A percentile compares a stretch with the other conserved stretches of the same genome.
Conservation (phyloP, 53 echinoderm and acorn worm genomes). For the Paracentrotus lividus region DNA sequence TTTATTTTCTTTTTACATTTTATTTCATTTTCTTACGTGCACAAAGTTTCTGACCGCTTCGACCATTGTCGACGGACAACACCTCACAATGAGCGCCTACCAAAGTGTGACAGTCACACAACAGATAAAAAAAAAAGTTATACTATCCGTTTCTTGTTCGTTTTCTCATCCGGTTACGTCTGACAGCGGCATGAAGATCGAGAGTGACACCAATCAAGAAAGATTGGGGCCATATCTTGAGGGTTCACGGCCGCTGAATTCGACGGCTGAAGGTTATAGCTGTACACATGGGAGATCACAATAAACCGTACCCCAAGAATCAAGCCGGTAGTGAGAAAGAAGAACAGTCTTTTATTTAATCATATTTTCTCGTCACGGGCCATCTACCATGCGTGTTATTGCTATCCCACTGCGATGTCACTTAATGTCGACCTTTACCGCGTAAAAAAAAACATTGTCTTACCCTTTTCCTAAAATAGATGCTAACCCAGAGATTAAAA, state of each 20-base stretch:
- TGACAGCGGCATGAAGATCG: background rate
- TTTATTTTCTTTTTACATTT: background rate
- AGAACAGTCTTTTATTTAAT: slow-evolving; percentile 24
- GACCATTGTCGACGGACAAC: no score
- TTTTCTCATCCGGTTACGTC: no score
- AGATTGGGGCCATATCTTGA: background rate
- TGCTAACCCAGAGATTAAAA: background rate
- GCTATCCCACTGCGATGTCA: slow-evolving; percentile 3
- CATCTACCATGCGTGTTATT: slow-evolving; percentile 15
- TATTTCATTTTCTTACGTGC: no score
- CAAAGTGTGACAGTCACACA: no score
- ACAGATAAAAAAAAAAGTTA: no score
- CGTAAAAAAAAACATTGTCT: slow-evolving; percentile 31
- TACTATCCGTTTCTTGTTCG: no score
- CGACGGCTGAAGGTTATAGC: slow-evolving; percentile 26
- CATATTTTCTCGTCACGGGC: slow-evolving; percentile 27
- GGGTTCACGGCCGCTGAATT: slow-evolving; percentile 6
- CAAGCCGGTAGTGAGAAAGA: background rate
- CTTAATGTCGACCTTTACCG: slow-evolving; percentile 10
- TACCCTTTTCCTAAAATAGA: background rate
- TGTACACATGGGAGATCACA: slow-evolving; percentile 4
- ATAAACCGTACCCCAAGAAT: background rate
- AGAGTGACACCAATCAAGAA: slow-evolving; percentile 5
- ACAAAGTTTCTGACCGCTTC: no score
- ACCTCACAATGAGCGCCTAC: no score